Base-by-base conservation (phyloP, 1,140 invertebrate species). In the Eupeodes corollae region DNA sequence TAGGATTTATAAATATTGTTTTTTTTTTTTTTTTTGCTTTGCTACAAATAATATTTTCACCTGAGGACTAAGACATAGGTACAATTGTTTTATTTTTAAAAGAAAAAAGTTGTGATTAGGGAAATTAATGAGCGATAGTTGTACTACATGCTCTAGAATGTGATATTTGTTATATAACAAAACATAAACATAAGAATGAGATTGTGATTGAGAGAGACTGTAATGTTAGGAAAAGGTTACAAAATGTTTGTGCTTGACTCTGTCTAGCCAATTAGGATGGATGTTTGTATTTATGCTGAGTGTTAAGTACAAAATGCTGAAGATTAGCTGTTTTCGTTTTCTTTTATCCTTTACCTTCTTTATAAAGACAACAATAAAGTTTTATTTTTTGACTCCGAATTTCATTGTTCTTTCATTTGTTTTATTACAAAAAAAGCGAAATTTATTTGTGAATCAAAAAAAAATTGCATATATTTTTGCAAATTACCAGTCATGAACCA, bases 401-500 rank as follows among this genome's bases (percentile, higher is more conserved):
- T 41, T 12, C 14, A 21, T 41, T 37, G 5, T 37, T 13, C 3
- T 37, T 37, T 13, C 3, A 37, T 13, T 37, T 37, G 5, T 37
- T 37, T 37, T 37, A n/a, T 37, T 37, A 37, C 15, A 37, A n/a
- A 38, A n/a, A 38, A 38, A 38, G 57, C 57, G 52, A 35, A 42
- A 46, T 16, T 37, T 44, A 44, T 46, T 50, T 50, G 42, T 14
- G 38, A 16, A 49, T 48, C 44, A 44, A 34, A 46, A 48, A 26
- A 26, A 26, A 26, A 26, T 26, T 26, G 21, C 21, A 26, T 26
- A 5, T 26, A 8, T 54, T 37, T 37, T 37, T 16, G 35, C 3
- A 59, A 66, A 63, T 67, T 67, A 67, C 63, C 63, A 67, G 61
- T 62, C 56, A 67, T 63, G 62, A 67, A 67, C 53, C 57, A 62